These are phyloP conservation scores for Scelioninae gen. 2 DNA, from an alignment of 2,888 invertebrate genomes.

Conservation along the genomic window DNA sequence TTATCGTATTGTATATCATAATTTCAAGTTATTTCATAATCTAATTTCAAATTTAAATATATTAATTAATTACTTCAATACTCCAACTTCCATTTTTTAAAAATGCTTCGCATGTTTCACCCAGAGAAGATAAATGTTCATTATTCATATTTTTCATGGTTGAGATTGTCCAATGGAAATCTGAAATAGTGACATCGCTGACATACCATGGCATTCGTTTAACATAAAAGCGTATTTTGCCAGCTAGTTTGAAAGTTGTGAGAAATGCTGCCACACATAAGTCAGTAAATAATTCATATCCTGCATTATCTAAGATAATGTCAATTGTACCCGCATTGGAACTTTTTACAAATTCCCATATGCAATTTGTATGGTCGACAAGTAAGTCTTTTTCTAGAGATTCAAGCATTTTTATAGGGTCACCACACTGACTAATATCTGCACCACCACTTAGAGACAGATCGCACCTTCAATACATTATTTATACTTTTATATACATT, in stretches of 20 bases:
- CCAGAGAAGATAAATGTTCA: constrained; percentile 75
- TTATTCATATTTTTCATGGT: constrained; percentile 71
- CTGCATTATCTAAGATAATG: constrained; percentile 93
- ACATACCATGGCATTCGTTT: constrained; percentile 97
- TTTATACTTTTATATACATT: constrained; percentile 11
- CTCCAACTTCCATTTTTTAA: constrained; percentile 76
- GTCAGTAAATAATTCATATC: constrained; percentile 94
- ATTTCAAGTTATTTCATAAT: too few species aligned
- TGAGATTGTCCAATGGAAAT: constrained; percentile 84
- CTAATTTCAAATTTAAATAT: constrained; percentile 2
- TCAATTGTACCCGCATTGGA: constrained; percentile 76
- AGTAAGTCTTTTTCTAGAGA: constrained; percentile 79
- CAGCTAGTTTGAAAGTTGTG: constrained; percentile 78
- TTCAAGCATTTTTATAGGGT: constrained; percentile 78
- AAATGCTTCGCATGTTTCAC: constrained; percentile 79
- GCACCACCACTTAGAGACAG: constrained; percentile 89
- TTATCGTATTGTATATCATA: background rate
- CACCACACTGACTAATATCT: constrained; percentile 77
- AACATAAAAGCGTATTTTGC: constrained; percentile 87
- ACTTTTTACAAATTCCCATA: constrained; percentile 77
- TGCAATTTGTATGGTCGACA: constrained; percentile 78
- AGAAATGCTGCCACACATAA: constrained; percentile 90
- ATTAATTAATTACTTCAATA: constrained; percentile 67
- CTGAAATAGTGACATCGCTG: constrained; percentile 88
- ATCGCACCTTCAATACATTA: constrained; percentile 81